Base-by-base conservation (phyloP, 2,888 invertebrate genomes). In the Trichopria drosophilae region DNA sequence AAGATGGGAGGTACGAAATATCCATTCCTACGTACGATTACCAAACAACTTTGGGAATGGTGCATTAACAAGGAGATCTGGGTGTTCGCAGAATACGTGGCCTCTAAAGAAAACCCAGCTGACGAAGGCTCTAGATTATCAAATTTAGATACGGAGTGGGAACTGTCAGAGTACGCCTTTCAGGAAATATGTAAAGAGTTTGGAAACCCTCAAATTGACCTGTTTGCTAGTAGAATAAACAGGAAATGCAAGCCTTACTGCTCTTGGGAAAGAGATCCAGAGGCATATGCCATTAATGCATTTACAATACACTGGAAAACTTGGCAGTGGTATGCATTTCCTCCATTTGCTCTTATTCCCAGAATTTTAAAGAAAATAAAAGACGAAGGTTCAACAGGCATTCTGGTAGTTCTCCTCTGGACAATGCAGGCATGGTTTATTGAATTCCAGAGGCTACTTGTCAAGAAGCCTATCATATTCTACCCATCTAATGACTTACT, bases 401-500 rank as follows among this genome's bases (percentile, higher is more conserved):
- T n/a, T n/a, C n/a, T n/a, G n/a, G n/a, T n/a, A n/a, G n/a, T n/a
- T n/a, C n/a, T n/a, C n/a, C n/a, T n/a, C n/a, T n/a, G n/a, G n/a
- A 34, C 18, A n/a, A 16, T 34, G 20, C 4, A 20, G 34, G 34
- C 16, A 34, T 34, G 9, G 16, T 34, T 34, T 12, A 18, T 20
- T 3, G 34, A 34, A 34, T 34, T 34, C 12, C 10, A 34, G 12
- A 16, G 10, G 12, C 34, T 34, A 10, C 34, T 34, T 7, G 34
- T 34, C 5, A 19, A n/a, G 12, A 20, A 34, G 13, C 23, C n/a
- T n/a, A n/a, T n/a, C n/a, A n/a, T 16, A 28, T 56, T 58, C 10
- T 16, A 53, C 15, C 58, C 58, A 4, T 39, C 36, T 52, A 46
- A 31, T 20, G 10, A 20, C 2, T 29, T 59, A 19, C 28, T 55